Percentiles rank a stretch among this genome's conserved stretches.
Conservation (phyloP, 1,140 invertebrate genomes). For the Berghia stephanieae region DNA sequence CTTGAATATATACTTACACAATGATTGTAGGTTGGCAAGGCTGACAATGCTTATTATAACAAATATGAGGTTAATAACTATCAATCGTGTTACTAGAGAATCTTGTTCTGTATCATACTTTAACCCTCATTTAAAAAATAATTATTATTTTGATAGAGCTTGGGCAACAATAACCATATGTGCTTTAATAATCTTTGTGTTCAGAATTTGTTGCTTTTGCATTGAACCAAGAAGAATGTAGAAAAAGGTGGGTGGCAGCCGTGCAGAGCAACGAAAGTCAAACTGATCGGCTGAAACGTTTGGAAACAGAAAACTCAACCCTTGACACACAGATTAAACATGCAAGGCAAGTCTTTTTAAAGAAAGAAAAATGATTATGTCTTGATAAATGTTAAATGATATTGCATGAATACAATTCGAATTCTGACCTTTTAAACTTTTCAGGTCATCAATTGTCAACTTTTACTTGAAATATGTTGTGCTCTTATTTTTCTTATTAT, state of each 20-base stretch:
- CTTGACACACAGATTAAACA: constrained; percentile 81
- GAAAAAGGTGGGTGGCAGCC: constrained; percentile 75
- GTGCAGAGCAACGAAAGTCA: constrained; percentile 76
- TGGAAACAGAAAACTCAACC: constrained; percentile 74
- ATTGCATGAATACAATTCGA: not conserved
- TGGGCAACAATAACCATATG: constrained; percentile 4
- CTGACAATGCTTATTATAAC: not conserved
- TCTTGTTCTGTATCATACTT: too few relatives aligned
- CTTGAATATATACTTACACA: too few relatives aligned
- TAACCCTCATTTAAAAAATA: not conserved
- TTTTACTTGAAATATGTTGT: not conserved
- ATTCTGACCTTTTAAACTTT: not conserved
- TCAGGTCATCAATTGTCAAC: not conserved
- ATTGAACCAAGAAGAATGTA: constrained; percentile 76
- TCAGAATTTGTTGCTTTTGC: constrained; percentile 79
- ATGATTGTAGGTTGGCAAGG: too few relatives aligned
- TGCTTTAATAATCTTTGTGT: constrained; percentile 3
- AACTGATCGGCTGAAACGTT: constrained; percentile 74
- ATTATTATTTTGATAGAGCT: not conserved
- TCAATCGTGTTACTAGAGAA: not conserved
- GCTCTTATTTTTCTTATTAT: not conserved
- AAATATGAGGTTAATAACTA: not conserved
- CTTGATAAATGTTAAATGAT: not conserved
- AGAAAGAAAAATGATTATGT: not conserved
- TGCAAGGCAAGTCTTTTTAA: constrained; percentile 50